phyloP scores from a whole-genome alignment of 2,888 invertebrate species.

The Autographa pulchrina region DNA sequence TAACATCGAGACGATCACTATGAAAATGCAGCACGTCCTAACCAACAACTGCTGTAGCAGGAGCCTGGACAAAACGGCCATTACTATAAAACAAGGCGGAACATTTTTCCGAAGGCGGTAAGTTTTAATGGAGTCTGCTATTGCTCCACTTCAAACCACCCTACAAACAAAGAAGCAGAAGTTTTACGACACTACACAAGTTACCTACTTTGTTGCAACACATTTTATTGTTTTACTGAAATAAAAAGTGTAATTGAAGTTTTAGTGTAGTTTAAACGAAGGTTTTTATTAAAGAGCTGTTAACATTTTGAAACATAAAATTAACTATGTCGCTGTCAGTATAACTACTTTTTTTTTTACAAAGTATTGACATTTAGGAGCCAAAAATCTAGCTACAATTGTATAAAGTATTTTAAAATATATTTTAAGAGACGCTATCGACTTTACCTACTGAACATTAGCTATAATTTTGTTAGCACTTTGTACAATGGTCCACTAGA shows the following conservation, averaged over 20 bases:
- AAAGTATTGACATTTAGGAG: not conserved
- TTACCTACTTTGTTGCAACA: conserved; percentile 30
- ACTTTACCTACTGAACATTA: conserved; percentile 22
- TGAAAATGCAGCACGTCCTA: conserved; percentile 7
- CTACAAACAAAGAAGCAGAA: conserved; percentile 34
- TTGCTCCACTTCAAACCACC: conserved; percentile 32
- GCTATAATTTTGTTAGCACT: conserved; percentile 11
- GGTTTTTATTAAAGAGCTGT: not conserved
- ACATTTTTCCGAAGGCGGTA: conserved; percentile 48
- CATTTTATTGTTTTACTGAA: not conserved
- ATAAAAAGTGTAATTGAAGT: conserved; percentile 4
- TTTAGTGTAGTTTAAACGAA: not conserved
- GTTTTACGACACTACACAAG: conserved; percentile 39
- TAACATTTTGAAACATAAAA: not conserved
- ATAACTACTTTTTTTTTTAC: not conserved
- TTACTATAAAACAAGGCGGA: conserved; percentile 48
- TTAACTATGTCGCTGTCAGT: not conserved
- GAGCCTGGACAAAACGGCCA: conserved; percentile 22
- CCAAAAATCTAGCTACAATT: no score
- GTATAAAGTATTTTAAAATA: no score
- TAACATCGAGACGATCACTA: conserved; percentile 17
- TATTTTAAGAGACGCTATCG: not conserved
- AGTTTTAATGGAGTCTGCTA: conserved; percentile 59
- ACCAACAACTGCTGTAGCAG: conserved; percentile 17
- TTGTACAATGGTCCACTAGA: conserved; percentile 39